phyloP scores from a whole-genome alignment of 2,797 vertebrate genomes.

The Pangasius mekongensis region DNA sequence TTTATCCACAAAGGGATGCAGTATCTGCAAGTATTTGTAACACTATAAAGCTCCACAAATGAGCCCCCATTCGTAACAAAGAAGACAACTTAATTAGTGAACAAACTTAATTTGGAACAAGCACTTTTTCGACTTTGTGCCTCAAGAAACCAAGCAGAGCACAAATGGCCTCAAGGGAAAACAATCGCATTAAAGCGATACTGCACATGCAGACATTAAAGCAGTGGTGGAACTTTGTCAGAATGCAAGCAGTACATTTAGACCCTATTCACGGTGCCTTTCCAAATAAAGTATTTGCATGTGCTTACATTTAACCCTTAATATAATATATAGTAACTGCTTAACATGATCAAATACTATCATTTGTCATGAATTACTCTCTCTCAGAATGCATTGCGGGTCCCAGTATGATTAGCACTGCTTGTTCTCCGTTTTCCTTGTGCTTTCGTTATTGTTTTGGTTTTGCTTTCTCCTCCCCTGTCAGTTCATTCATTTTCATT shows the following conservation, averaged over 20 bases:
- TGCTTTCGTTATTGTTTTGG: not conserved
- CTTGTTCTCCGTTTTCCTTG: not conserved
- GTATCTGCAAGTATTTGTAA: conserved; percentile 2
- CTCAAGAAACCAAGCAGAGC: conserved; percentile 1
- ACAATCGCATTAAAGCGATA: conserved; percentile 6
- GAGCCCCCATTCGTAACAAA: not conserved
- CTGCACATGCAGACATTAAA: not conserved
- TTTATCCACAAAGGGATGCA: conserved; percentile 5
- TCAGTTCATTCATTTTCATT: not conserved
- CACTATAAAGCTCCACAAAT: not conserved
- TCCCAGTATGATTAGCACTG: not conserved
- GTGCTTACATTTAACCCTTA: not conserved
- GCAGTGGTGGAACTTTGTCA: not conserved
- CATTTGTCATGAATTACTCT: too few species aligned
- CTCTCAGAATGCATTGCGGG: not conserved
- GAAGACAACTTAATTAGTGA: conserved; percentile 20
- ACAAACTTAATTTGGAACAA: conserved; percentile 26
- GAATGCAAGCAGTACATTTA: not conserved
- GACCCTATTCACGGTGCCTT: not conserved
- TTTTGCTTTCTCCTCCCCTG: not conserved
- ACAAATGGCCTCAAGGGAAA: not conserved
- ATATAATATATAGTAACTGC: not conserved
- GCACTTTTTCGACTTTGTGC: not conserved
- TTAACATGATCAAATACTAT: not conserved
- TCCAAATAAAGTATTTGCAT: not conserved